Evolutionary conservation across 2,113 vertebrate species (phyloP).

Genomic region (Synodontis membranacea): DNA sequence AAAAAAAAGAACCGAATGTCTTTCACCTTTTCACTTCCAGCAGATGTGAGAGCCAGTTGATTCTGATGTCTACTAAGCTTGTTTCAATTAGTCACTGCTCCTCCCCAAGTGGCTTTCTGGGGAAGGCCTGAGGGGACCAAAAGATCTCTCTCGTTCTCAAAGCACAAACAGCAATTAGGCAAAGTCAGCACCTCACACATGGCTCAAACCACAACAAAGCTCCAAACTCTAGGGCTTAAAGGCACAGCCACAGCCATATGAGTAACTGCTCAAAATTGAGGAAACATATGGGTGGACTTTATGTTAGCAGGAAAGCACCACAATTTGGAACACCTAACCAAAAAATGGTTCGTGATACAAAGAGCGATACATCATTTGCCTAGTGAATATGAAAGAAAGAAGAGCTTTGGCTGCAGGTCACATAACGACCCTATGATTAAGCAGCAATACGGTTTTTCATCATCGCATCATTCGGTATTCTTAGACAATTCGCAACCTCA

Average conservation of each 20-base stretch:
- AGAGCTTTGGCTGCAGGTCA: neutral
- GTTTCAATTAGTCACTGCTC: conserved; percentile 47
- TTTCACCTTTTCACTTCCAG: neutral
- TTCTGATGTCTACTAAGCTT: neutral
- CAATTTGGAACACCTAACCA: neutral
- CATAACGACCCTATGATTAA: neutral
- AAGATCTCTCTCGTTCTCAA: conserved; percentile 30
- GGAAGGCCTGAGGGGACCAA: conserved; percentile 15
- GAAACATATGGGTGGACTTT: neutral
- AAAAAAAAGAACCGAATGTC: neutral
- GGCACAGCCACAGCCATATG: neutral
- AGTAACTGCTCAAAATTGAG: neutral
- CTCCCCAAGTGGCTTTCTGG: conserved; percentile 12
- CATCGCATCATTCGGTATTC: neutral
- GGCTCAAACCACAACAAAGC: conserved; percentile 18
- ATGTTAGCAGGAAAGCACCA: neutral
- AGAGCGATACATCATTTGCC: neutral
- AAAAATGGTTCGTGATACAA: no score
- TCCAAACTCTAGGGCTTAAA: conserved; percentile 4
- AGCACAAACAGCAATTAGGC: conserved; percentile 57
- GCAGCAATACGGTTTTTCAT: neutral
- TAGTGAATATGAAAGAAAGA: neutral
- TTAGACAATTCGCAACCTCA: neutral
- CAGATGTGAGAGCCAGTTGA: neutral
- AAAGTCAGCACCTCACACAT: conserved; percentile 51